These are phyloP conservation scores for Nothocercus julius DNA, from an alignment of 2,113 vertebrate genomes.

Conservation along the genomic window DNA sequence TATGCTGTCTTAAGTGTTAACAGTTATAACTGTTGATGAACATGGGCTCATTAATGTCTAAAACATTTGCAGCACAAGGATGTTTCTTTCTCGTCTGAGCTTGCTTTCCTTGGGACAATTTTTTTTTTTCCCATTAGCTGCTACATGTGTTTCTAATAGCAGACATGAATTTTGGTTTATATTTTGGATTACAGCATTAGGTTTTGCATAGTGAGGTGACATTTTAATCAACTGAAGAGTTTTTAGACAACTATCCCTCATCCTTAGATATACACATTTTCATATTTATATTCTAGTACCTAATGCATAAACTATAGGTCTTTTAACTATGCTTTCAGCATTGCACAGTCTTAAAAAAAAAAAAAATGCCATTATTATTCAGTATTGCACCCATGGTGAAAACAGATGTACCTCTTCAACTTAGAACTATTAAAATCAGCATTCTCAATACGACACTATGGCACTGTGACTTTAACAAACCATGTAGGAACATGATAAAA, in stretches of 20 bases:
- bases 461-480: neutral
- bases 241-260: neutral
- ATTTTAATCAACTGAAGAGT: neutral
- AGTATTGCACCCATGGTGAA: neutral
- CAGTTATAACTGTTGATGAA: constrained; percentile 39
- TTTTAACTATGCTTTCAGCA: neutral
- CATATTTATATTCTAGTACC: neutral
- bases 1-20: constrained; percentile 38
- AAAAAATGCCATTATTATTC: neutral
- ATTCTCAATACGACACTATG: neutral
- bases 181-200: neutral
- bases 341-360: neutral
- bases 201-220: neutral
- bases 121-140: constrained; percentile 26
- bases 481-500: neutral
- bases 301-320: neutral
- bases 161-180: constrained; percentile 2
- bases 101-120: constrained; percentile 3
- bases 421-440: neutral
- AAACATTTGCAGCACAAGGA: constrained; percentile 23
- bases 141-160: neutral
- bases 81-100: neutral
- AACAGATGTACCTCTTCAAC: neutral
- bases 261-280: neutral
- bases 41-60: constrained; percentile 1